These are phyloP conservation scores for Pachyuromys duprasi DNA, from an alignment of 2,797 vertebrate genomes.

Conservation along the genomic window DNA sequence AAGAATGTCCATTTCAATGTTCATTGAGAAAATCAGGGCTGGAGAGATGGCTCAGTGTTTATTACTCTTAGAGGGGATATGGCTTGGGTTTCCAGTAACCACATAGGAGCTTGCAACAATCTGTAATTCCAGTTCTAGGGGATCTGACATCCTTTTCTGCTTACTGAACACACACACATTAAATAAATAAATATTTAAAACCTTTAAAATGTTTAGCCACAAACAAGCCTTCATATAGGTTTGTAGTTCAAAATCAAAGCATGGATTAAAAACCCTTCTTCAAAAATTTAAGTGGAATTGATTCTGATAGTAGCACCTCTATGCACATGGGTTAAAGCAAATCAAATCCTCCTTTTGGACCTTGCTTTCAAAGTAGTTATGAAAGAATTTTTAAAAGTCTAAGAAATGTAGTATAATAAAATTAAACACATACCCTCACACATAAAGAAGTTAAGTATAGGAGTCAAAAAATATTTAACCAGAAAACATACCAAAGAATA, in stretches of 20 bases:
- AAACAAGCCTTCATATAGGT: background rate
- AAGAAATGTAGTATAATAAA: background rate
- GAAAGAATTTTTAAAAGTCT: slow-evolving; percentile 20
- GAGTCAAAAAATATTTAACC: slow-evolving; percentile 36
- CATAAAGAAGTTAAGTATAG: background rate
- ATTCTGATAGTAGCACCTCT: background rate
- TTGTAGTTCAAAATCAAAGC: background rate
- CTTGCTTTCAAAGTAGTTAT: background rate
- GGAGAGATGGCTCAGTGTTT: background rate
- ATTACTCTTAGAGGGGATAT: background rate
- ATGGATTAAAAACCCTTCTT: background rate
- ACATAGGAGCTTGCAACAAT: background rate
- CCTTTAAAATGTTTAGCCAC: background rate
- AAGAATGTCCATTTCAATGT: background rate
- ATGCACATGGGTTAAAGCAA: background rate
- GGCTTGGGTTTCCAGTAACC: background rate
- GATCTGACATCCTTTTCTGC: background rate
- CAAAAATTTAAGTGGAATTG: slow-evolving; percentile 7
- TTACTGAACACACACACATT: background rate
- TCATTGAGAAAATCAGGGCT: background rate
- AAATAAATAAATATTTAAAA: background rate
- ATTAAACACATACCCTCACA: background rate
- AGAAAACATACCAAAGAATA: background rate
- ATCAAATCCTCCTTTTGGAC: background rate
- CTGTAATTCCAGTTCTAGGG: background rate